Conservation (phyloP, 2,888 invertebrate genomes). For the Apotomis turbidana region DNA sequence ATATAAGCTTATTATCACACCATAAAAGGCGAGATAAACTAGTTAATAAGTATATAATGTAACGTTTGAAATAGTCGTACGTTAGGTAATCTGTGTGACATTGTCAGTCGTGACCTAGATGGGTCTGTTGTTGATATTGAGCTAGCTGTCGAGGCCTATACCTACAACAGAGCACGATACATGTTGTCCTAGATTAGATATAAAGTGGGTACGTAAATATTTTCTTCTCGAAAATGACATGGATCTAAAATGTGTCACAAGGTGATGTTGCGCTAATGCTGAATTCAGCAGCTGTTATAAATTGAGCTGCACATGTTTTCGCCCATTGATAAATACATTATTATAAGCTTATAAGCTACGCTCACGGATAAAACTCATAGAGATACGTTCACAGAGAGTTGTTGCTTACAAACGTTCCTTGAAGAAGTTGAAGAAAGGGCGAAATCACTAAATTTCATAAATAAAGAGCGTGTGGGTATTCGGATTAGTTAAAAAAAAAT, state of each 20-base stretch:
- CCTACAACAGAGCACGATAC: constrained; percentile 23
- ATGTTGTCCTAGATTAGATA: constrained; percentile 33
- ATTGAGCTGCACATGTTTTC: not conserved
- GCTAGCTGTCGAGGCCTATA: constrained; percentile 31
- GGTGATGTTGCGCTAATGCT: constrained; percentile 1
- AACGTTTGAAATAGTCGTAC: constrained; percentile 5
- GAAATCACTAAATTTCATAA: no score
- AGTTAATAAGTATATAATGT: constrained; percentile 1
- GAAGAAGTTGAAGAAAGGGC: no score
- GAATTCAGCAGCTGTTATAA: not conserved
- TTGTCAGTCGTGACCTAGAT: constrained; percentile 62
- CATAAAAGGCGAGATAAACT: constrained; percentile 11
- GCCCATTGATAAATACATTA: no score
- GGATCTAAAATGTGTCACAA: constrained; percentile 22
- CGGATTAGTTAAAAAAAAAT: no score
- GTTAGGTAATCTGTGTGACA: constrained; percentile 12
- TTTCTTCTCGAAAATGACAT: constrained; percentile 12
- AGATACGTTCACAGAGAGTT: no score
- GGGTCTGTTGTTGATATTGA: constrained; percentile 47
- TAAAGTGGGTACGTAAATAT: constrained; percentile 5
- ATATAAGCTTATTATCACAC: not conserved
- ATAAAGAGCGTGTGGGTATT: no score
- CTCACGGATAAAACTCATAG: no score
- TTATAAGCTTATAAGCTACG: no score
- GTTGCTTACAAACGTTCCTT: no score